Conservation (phyloP, 1,140 invertebrate genomes). For the Acromyrmex echinatior region DNA sequence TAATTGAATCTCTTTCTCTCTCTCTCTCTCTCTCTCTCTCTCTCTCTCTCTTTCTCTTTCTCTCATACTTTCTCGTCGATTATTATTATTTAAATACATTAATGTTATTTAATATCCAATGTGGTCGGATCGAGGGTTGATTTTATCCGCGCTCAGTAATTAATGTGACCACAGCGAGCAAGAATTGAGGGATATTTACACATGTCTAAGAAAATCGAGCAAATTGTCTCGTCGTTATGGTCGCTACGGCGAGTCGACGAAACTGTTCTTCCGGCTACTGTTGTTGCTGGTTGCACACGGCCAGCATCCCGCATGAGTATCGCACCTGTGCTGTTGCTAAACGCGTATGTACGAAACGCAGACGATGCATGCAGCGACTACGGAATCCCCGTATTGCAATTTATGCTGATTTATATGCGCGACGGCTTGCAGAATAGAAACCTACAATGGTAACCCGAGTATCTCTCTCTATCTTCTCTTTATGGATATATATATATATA, state of each 20-base stretch:
- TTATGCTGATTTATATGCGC: constrained; percentile 85
- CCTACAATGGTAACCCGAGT: constrained; percentile 10
- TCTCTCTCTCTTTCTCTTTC: neutral
- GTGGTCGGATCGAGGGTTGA: neutral
- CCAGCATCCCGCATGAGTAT: constrained; percentile 41
- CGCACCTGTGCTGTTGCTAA: constrained; percentile 52
- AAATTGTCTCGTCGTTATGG: constrained; percentile 17
- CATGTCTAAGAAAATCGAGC: neutral
- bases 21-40: neutral
- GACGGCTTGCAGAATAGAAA: constrained; percentile 66
- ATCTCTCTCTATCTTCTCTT: neutral
- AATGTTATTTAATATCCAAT: no score
- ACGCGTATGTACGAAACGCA: constrained; percentile 64
- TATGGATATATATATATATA: neutral
- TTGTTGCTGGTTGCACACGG: neutral
- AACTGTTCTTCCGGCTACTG: constrained; percentile 14
- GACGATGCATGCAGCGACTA: constrained; percentile 80
- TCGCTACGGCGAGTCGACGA: neutral
- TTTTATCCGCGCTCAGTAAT: neutral
- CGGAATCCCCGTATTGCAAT: constrained; percentile 82
- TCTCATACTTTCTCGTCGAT: neutral
- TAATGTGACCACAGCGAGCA: neutral
- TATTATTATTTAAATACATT: no score
- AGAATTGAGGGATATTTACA: neutral
- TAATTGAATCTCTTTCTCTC: neutral